Conservation (phyloP, 2,113 vertebrate species). For the Egretta garzetta region DNA sequence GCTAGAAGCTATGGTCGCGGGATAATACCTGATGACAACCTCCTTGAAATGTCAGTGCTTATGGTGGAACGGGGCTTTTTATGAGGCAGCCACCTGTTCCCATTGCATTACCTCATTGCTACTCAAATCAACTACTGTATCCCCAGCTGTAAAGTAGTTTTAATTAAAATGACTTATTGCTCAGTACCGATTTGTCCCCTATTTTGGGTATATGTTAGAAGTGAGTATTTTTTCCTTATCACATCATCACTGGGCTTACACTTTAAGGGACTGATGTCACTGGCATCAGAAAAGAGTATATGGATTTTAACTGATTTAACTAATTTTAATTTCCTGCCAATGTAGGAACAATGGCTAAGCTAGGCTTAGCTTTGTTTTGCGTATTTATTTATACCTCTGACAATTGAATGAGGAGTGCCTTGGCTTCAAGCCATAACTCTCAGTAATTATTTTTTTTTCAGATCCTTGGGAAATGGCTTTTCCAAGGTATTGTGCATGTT, state of each 20-base stretch:
- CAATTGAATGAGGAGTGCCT: not conserved
- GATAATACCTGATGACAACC: slow-evolving; percentile 4
- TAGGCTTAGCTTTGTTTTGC: not conserved
- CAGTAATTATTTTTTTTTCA: not conserved
- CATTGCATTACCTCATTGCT: slow-evolving; percentile 1
- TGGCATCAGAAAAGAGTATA: not conserved
- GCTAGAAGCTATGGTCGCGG: not conserved
- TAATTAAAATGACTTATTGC: slow-evolving; percentile 14
- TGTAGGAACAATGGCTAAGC: not conserved
- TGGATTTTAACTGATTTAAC: slow-evolving; percentile 2
- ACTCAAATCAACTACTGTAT: not conserved
- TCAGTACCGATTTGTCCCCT: not conserved
- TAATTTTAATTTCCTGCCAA: too few relatives aligned
- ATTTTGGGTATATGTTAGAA: not conserved
- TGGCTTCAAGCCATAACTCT: not conserved
- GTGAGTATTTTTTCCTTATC: not conserved
- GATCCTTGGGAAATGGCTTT: not conserved
- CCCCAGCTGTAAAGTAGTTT: not conserved
- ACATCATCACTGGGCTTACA: not conserved
- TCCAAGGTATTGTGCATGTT: not conserved
- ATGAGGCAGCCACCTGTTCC: slow-evolving; percentile 7
- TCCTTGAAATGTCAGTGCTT: slow-evolving; percentile 12
- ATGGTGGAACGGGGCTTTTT: not conserved
- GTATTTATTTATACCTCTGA: slow-evolving; percentile 16
- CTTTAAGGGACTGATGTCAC: not conserved